Evolutionary conservation across 2,888 invertebrate species (phyloP).

Genomic region (Pterostichus madidus): DNA sequence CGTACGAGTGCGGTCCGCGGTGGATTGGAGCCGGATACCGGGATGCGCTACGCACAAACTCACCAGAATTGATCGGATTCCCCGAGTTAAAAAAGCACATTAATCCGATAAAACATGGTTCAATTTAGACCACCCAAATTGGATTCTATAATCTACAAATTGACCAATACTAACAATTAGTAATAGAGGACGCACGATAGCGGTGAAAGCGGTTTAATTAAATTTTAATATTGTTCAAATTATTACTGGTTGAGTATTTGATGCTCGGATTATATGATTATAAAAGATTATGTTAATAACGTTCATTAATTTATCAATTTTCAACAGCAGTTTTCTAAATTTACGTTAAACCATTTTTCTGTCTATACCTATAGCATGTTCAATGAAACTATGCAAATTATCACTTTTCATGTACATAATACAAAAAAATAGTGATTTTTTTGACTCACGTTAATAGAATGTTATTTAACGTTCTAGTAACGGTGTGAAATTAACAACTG

Average conservation of each 20-base stretch:
- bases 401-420: no score
- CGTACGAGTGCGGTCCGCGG: background rate
- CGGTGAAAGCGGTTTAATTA: conserved; percentile 39
- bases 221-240: conserved; percentile 31
- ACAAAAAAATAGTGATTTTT: no score
- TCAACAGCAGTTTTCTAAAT: no score
- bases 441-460: no score
- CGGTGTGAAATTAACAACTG: no score
- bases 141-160: conserved; percentile 64
- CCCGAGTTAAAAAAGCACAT: conserved; percentile 53
- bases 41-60: conserved; percentile 22
- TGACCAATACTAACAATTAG: conserved; percentile 57
- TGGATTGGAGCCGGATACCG: background rate
- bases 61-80: conserved; percentile 60
- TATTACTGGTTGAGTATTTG: background rate
- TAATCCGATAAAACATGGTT: conserved; percentile 65
- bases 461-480: no score
- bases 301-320: no score
- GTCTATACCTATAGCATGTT: no score
- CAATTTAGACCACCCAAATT: conserved; percentile 64
- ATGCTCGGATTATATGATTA: no score
- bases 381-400: no score
- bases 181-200: conserved; percentile 43
- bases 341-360: no score
- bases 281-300: no score